phyloP scores from a whole-genome alignment of 1,140 invertebrate species.

The Apis laboriosa region DNA sequence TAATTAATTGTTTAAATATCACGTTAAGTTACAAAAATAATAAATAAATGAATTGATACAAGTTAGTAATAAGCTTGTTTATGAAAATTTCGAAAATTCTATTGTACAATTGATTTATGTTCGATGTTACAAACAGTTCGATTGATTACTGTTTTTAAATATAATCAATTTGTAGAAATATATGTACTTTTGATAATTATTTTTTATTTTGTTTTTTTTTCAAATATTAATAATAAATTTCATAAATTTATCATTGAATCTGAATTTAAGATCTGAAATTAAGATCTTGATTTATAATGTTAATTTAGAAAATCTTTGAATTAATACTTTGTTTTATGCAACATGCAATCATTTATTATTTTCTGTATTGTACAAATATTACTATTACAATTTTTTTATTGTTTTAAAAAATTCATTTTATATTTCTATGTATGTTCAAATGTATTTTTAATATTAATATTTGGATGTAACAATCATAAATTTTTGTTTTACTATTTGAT shows the following conservation, averaged over 20 bases:
- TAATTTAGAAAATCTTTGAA: background rate
- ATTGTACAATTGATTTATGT: background rate
- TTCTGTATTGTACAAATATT: background rate
- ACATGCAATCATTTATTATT: background rate
- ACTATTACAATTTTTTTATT: no score
- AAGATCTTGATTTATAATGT: background rate
- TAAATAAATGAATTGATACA: background rate
- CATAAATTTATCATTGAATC: no score
- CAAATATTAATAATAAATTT: no score
- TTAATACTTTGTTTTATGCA: background rate
- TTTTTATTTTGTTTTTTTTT: background rate
- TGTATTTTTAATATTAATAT: no score
- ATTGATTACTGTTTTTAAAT: background rate
- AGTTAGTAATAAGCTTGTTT: background rate
- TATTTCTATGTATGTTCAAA: no score
- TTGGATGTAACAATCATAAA: background rate
- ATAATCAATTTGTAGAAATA: background rate
- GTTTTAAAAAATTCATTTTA: background rate
- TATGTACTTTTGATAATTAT: background rate
- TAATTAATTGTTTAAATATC: no score
- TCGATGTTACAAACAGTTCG: background rate
- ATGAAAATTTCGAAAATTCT: background rate
- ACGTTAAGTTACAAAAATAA: background rate
- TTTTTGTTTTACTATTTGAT: background rate
- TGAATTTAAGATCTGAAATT: background rate